Conservation (phyloP, 2,888 invertebrate species). For the Eupithecia pulchellata region DNA sequence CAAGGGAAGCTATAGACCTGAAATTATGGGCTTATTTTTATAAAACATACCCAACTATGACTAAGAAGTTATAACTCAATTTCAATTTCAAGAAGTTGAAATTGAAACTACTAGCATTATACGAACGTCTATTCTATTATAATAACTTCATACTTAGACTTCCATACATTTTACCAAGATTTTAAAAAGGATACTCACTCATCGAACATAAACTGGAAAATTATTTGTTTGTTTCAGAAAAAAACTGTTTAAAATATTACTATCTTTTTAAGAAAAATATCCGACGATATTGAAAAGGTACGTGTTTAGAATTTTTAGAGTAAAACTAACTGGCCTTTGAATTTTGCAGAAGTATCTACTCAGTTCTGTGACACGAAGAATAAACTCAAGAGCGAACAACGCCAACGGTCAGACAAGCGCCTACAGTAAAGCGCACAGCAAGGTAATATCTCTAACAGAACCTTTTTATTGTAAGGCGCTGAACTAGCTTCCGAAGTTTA, state of each 20-base stretch:
- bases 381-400: not conserved
- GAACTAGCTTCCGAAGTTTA: not conserved
- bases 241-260: too few species aligned
- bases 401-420: conserved; percentile 35
- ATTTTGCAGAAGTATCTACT: not conserved
- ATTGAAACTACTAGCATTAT: not conserved
- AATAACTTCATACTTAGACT: not conserved
- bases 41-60: not conserved
- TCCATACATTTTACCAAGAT: not conserved
- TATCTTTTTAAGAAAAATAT: not conserved
- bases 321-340: not conserved
- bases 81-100: too few species aligned
- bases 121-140: not conserved
- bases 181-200: not conserved
- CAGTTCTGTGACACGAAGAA: not conserved
- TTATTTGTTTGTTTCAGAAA: too few species aligned
- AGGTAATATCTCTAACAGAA: conserved; percentile 32
- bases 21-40: too few species aligned
- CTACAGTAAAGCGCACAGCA: conserved; percentile 39
- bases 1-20: too few species aligned
- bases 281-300: not conserved
- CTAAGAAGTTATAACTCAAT: too few species aligned
- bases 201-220: too few species aligned
- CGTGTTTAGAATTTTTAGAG: not conserved
- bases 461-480: conserved; percentile 43